Evolutionary conservation across 1,140 invertebrate species (phyloP).

Genomic region (Stenopsyche tienmushanensis): DNA sequence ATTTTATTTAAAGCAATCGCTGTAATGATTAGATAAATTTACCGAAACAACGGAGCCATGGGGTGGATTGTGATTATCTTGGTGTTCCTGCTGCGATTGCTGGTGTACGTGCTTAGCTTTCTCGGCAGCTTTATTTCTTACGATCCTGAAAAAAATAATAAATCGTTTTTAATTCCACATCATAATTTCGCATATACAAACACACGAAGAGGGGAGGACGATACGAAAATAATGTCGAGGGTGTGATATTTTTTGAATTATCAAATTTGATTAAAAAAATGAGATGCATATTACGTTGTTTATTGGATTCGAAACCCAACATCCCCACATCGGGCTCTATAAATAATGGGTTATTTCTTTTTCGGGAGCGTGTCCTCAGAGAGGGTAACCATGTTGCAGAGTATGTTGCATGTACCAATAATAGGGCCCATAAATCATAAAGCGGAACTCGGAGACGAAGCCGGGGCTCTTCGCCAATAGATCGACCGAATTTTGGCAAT

Average conservation of each 20-base stretch:
- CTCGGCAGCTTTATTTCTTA: conserved; percentile 93
- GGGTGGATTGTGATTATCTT: conserved; percentile 55
- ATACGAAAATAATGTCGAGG: background rate
- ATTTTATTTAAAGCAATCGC: too few species aligned
- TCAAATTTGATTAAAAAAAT: conserved; percentile 12
- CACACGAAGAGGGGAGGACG: background rate
- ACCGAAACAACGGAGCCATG: conserved; percentile 57
- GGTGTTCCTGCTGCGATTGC: conserved; percentile 63
- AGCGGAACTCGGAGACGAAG: too few species aligned
- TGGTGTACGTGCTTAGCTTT: conserved; percentile 91
- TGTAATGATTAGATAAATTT: too few species aligned
- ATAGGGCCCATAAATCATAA: conserved; percentile 17
- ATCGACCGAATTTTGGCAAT: too few species aligned
- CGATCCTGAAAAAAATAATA: conserved; percentile 71
- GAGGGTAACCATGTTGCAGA: conserved; percentile 19
- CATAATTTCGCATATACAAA: background rate
- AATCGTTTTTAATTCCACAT: background rate
- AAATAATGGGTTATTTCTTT: conserved; percentile 14
- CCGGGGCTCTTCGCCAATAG: too few species aligned
- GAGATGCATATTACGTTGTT: background rate
- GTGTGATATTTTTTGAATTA: conserved; percentile 14
- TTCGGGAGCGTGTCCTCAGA: conserved; percentile 9
- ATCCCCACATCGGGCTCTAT: background rate
- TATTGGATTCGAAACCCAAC: background rate
- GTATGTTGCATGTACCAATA: background rate